Evolutionary conservation across 1,140 invertebrate species (phyloP), one percentile per base, ranked within the genome.

Genomic region (Musca domestica): DNA sequence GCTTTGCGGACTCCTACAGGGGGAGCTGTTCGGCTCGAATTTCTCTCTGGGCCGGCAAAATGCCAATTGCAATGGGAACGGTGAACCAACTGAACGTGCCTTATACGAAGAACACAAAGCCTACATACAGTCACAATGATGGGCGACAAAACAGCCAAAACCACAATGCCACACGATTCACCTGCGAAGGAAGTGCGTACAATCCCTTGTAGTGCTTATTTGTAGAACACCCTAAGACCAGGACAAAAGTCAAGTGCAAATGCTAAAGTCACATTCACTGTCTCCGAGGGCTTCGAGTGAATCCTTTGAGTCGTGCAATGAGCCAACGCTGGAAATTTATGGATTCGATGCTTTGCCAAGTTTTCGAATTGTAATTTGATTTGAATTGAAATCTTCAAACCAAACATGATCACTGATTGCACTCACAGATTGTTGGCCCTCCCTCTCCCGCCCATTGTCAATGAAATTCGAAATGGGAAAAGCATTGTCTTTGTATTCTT

Each of bases 21-120:
- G 75, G n/a, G 78, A 76, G 25, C 72, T 81, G n/a, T 73, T 80
- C 63, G 77, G 75, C 69, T 76, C 77, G 6, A 75, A 72, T 3
- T 71, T 77, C 47, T 75, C 77, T 48, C 56, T 61, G 20, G 67
- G 41, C 46, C 54, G 41, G 12, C 9, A 30, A 49, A 63, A 30
- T 17, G 20, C 30, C n/a, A 46, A 17, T n/a, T 54, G 54, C 17
- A 41, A 12, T 12, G 34, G 5, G 10, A 41, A 41, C 19, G 22
- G 25, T 5, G 10, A 20, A 20, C 3, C 3, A 17, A 17, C 49
- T 2, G 49, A 52, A 19, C 49, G 22, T 19, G 17, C 17, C 17
- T 52, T 52, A 23, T 52, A 14, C n/a, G 49, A 41, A 41, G 34
- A 52, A 52, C 63, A 46, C 15, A 49, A 22, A 47, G 20, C 46